Base-by-base conservation (phyloP, 1,140 invertebrate genomes). In the Apis florea region DNA sequence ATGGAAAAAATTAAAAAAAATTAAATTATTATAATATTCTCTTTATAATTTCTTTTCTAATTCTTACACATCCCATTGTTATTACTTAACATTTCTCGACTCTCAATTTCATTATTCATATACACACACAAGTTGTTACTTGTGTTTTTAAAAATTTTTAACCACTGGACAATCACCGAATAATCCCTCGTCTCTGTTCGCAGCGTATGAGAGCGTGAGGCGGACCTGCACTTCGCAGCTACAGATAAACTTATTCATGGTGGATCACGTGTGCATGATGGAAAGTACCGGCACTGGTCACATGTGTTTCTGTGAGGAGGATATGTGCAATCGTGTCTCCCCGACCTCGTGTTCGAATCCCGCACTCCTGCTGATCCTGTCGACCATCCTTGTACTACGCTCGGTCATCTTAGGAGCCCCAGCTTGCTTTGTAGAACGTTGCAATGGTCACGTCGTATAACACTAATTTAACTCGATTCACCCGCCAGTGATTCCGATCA, bases 241-340 rank as follows among this genome's bases (percentile, higher is more conserved):
- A 77, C 97, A 98, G 93, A 98, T 99, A 95, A 98, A 98, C 94
- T 95, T 98, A 91, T 98, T 98, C 95, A 98, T 98, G 97, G 98
- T 99, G 92, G 98, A 98, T 95, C 98, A 98, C 95, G 98, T 99
- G 94, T 98, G 98, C 96, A 98, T 99, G 97, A 97, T 97, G 96
- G 97, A 98, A 97, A 97, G 97, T 96, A 97, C 97, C 95, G 97
- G 97, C 94, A 97, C 96, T 92, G 98, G 98, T 94, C 97, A 98
- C 95, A 98, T 98, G 97, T 98, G 98, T 95, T 98, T 98, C 95
- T 99, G 98, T 95, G 97, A 98, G 95, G 97, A 98, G 95, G 97
- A 98, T 95, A 97, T 97, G 96, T 99, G 98, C 95, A 99, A 98
- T 94, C 92, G 93, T 85, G 95, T 94, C 73, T 90, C 93, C 88